Evolutionary conservation across 2,113 vertebrate genomes (phyloP), one percentile per base, ranked within the genome.

Genomic region (Sander vitreus): DNA sequence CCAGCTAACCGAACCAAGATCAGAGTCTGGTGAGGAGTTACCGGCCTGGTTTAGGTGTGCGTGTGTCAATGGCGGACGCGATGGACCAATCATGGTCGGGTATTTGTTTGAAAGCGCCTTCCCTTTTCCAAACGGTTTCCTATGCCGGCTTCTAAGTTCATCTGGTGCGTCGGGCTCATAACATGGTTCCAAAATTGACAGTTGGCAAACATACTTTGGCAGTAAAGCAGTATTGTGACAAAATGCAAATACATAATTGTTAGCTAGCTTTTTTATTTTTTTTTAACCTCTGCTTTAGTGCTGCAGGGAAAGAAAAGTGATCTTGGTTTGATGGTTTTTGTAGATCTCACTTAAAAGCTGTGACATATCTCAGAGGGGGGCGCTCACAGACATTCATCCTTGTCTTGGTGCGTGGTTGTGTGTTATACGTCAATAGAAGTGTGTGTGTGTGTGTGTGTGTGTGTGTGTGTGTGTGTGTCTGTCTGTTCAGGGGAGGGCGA

Each of bases 401-500:
- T 63, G 58, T 80, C 54, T 54, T 51, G 70, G 36, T 47, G 25
- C 5, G 45, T 67, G 82, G 57, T 68, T 76, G 68, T 82, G 58
- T 83, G 63, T 70, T 67, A 33, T 13, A 50, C 19, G 13, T 85
- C 64, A 65, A 19, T 82, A 74, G 80, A 43, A 66, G 25, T 25
- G 25, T 27, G 27, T 27, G 27, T 27, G 27, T 27, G 27, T 27
- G 27, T 27, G 25, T 30, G 30, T 30, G 30, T 30, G 30, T 30
- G 30, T 30, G 30, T 30, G 30, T 30, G 30, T 30, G 30, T 30
- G 30, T 30, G 55, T 76, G 33, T 33, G 12, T 57, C 2, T 74
- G 50, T 86, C 39, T 84, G 71, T 57, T 68, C 47, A 76, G 59
- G 68, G 45, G 81, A 45, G 69, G 66, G 47, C 33, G 55, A 73